A percentile compares a stretch with the other conserved stretches of the same genome.
These are phyloP conservation scores for Ditula angustiorana DNA, from an alignment of 2,888 invertebrate species.

Conservation along the genomic window DNA sequence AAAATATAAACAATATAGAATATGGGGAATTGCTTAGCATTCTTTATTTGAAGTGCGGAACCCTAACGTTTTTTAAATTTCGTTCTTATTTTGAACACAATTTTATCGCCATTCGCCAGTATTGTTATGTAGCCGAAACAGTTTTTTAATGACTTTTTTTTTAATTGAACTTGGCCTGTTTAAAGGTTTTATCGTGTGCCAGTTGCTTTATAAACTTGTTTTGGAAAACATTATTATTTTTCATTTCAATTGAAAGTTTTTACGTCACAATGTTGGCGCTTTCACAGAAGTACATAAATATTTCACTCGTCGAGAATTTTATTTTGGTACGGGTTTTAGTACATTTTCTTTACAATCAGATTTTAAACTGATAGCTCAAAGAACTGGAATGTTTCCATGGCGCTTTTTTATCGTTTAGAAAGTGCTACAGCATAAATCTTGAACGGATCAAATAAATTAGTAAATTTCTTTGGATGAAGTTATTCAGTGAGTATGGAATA, in stretches of 20 bases:
- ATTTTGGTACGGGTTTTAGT: neutral
- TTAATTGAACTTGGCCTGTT: conserved; percentile 2
- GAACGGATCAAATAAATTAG: no score
- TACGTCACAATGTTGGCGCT: neutral
- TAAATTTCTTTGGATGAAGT: no score
- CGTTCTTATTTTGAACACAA: neutral
- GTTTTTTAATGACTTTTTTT: conserved; percentile 9
- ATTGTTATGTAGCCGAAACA: neutral
- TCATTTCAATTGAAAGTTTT: neutral
- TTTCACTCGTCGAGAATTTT: neutral
- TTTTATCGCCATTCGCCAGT: neutral
- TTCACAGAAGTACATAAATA: neutral
- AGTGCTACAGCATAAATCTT: neutral
- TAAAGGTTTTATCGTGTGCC: neutral
- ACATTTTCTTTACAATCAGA: neutral
- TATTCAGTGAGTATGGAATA: no score
- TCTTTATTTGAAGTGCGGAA: neutral
- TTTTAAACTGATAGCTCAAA: neutral
- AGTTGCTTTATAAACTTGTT: neutral
- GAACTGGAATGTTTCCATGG: neutral
- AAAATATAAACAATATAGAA: no score
- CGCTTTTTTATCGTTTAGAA: neutral
- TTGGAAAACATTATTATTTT: neutral
- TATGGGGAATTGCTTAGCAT: neutral
- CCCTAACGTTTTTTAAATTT: neutral